phyloP scores from a whole-genome alignment of 2,113 vertebrate genomes.

The Vidua macroura region DNA sequence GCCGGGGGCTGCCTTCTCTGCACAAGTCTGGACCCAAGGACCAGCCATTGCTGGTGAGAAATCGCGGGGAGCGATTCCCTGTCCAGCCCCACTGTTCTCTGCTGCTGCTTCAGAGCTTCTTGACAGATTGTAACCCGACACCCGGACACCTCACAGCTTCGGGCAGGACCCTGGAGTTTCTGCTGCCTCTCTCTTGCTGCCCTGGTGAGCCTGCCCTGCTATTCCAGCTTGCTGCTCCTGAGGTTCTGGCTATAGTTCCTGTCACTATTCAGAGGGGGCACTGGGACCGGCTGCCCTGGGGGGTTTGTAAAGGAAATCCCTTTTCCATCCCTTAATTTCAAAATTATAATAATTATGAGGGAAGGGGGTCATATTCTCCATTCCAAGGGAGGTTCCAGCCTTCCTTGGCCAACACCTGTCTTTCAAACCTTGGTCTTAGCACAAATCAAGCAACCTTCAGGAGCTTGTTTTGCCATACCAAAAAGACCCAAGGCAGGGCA shows the following conservation, averaged over 20 bases:
- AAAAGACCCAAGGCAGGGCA: background rate
- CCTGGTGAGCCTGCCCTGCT: background rate
- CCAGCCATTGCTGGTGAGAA: background rate
- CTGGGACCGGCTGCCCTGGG: background rate
- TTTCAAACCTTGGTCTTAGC: background rate
- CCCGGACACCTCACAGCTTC: background rate
- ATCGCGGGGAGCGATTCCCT: too few species aligned
- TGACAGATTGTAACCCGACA: background rate
- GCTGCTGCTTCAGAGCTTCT: background rate
- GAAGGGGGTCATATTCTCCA: background rate
- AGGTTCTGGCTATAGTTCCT: background rate
- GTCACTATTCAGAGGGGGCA: background rate
- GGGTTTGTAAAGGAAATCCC: background rate
- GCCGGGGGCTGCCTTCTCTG: background rate
- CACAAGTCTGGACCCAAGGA: background rate
- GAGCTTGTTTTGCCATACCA: background rate
- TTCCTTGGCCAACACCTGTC: background rate
- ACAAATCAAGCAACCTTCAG: background rate
- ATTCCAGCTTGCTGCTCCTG: background rate
- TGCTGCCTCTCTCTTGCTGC: background rate
- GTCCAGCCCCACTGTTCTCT: background rate
- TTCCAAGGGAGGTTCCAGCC: background rate
- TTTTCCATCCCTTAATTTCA: background rate
- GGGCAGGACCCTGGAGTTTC: background rate
- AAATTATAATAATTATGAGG: background rate